Evolutionary conservation across 2,888 invertebrate genomes (phyloP), one percentile per base, ranked within the genome.

Genomic region (Epistrophe grossulariae): DNA sequence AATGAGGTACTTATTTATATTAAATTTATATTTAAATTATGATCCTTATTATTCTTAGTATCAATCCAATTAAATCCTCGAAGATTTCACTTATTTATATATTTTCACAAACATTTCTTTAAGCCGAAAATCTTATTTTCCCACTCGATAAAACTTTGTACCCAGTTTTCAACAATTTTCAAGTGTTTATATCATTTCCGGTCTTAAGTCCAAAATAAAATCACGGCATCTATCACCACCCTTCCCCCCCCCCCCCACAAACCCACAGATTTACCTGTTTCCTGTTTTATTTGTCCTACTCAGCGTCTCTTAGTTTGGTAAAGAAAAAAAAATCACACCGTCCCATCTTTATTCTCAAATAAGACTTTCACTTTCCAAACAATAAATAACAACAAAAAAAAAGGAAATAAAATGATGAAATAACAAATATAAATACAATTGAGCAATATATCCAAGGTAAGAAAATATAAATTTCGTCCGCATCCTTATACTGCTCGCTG

Each of bases 331-430:
- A 77, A 77, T 24, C 24, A 7, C 7, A 24, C 15, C 15, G 2
- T 6, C 7, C 15, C 6, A 55, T 31, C 59, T 50, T 73, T 66
- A 68, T 35, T 17, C 19, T 4, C 17, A 50, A 87, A 82, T 79
- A 87, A 87, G 82, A 83, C 79, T 87, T 87, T 79, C 82, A 87
- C 87, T 82, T 72, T 82, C 76, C 62, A 76, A 82, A 76, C 87
- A 82, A 87, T 87, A 87, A 87, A 87, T 82, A 87, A 76, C 68
- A 87, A 31, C 28, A 55, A 35, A 83, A 24, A 83, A 24, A 24
- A 79, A 87, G 79, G 76, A 87, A 82, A 82, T 76, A 76, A 79
- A 87, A 87, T 79, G 76, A 82, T 68, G 79, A 83, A 76, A 82
- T 48, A 87, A 82, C 66, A 79, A 71, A 82, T 79, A 87, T 78